Evolutionary conservation across 2,888 invertebrate genomes (phyloP), one percentile per base, ranked within the genome.

Genomic region (Microctonus hyperodae): DNA sequence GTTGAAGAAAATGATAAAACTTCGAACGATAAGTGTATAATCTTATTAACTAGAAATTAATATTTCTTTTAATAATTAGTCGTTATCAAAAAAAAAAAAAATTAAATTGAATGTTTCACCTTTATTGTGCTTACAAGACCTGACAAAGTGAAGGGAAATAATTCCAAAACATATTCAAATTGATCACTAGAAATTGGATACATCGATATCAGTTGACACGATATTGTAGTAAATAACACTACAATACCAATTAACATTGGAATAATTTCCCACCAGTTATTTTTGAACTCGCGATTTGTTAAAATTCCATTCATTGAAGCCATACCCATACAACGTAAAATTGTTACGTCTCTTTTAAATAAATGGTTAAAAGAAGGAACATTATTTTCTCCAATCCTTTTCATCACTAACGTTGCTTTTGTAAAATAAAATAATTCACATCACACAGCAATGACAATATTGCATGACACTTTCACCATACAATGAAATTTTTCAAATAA

Each of bases 301-400:
- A 56, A 56, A 4, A 33, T 22, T 0, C 31, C 6, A 56, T 31
- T 31, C 7, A 56, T 33, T 22, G 31, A 56, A 35, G 33, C 16
- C 35, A 56, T 33, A 11, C 56, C 33, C 56, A 56, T 56, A 2
- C 7, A 56, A 10, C 56, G 56, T 20, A 56, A 33, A 11, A 56
- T 31, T 16, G 16, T 33, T 16, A 56, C 22, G 4, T 56, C 33
- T 13, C 33, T 35, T 1, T 20, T 16, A 5, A 56, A 56, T 11
- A 56, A 31, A n/a, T 56, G 33, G 10, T 33, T 33, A 16, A 56
- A 33, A 1, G 28, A 1, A 2, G 33, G 31, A 6, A 10, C 7
- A 20, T 31, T 9, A 11, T 20, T 33, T 6, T 9, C 2, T 20
- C 35, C 20, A 20, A 1, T 10, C 9, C 20, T 35, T 11, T 2